These are phyloP conservation scores for Lepidurus couesii DNA, from an alignment of 1,140 invertebrate species.

Conservation along the genomic window DNA sequence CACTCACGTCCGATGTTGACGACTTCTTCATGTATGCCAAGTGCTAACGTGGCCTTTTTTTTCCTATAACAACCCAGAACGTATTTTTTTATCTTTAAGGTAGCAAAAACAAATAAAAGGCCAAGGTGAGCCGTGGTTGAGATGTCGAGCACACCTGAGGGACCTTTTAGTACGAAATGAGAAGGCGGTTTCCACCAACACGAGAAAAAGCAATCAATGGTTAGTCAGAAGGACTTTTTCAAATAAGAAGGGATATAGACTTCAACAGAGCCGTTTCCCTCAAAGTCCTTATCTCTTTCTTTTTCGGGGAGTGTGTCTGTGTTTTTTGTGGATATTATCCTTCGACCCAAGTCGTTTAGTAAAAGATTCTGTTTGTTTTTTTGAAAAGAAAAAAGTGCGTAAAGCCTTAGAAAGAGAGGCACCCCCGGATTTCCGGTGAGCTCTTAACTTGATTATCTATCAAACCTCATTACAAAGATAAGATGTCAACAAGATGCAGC, in stretches of 20 bases:
- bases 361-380: background rate
- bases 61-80: too few relatives aligned
- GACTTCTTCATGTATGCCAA: too few relatives aligned
- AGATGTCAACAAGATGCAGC: constrained; percentile 20
- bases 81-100: too few relatives aligned
- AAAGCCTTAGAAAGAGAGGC: background rate
- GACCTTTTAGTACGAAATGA: background rate
- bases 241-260: background rate
- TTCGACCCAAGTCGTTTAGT: background rate
- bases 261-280: background rate
- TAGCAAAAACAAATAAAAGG: too few relatives aligned
- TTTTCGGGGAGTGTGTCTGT: background rate
- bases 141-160: constrained; percentile 12
- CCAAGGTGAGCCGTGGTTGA: background rate
- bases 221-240: background rate
- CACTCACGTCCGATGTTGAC: too few relatives aligned
- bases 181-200: background rate
- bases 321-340: background rate
- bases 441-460: constrained; percentile 10
- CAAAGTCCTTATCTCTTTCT: background rate
- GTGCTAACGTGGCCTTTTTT: too few relatives aligned
- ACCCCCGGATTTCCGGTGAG: background rate
- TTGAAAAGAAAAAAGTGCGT: background rate
- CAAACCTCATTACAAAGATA: background rate
- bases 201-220: background rate